Base-by-base conservation (phyloP, 2,888 invertebrate genomes). In the Crematogaster levior region DNA sequence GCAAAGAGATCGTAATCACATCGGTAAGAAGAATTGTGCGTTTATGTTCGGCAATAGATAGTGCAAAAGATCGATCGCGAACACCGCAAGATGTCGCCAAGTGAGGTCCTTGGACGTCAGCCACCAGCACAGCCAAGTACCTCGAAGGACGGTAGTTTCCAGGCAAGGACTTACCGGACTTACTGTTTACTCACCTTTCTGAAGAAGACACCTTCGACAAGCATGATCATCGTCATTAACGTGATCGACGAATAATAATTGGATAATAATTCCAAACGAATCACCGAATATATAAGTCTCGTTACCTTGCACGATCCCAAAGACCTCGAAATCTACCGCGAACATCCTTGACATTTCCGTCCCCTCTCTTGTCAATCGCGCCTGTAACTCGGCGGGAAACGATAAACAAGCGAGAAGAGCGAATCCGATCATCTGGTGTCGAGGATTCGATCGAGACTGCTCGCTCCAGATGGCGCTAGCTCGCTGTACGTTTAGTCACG, bases 151-250 rank as follows among this genome's bases (percentile, higher is more conserved):
- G 34, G 34, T 34, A 3, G 34, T 34, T 6, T 34, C 34, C 34
- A 6, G 34, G 34, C 6, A 34, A 34, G 3, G 4, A 34, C 34
- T 3, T 6, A 3, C 34, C 34, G 34, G 34, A 5, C 6, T 6
- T 34, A 34, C 34, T n/a, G 34, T 5, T 3, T 5, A 51, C 92
- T 91, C 86, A 94, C 95, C 93, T 94, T 94, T 79, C 95, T 88
- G 86, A 95, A 95, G 92, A 93, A 94, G 12, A 95, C 95, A 83
- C 95, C 95, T 95, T 87, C 7, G 93, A 93, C 58, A 72, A 70
- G 48, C 66, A 9, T 0, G 6, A 9, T 10, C n/a, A 34, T 34
- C 1, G 74, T 84, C 53, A 85, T 30, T 51, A 56, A 43, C 37
- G 6, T 15, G 18, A 24, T 1, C 9, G 4, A 58, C 3, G 27